Evolutionary conservation across 2,113 vertebrate species (phyloP).

Genomic region (Tupaia tana): DNA sequence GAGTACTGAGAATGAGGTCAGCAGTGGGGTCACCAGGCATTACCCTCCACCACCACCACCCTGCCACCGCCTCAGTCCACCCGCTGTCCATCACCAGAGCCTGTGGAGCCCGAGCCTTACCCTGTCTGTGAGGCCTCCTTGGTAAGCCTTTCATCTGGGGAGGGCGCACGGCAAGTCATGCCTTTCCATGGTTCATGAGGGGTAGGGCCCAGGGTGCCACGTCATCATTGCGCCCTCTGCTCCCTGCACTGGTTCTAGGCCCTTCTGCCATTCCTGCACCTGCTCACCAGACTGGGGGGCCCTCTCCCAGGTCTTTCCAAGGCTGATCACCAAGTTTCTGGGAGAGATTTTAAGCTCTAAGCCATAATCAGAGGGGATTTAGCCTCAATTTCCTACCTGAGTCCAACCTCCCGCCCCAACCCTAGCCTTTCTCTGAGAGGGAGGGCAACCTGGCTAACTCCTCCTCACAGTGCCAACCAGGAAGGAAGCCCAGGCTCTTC

Average conservation of each 20-base stretch:
- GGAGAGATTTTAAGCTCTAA: not conserved
- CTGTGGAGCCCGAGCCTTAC: fast-evolving
- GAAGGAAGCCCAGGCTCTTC: not conserved
- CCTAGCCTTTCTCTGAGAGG: not conserved
- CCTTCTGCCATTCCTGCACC: fast-evolving
- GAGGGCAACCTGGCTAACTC: not conserved
- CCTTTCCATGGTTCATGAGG: not conserved
- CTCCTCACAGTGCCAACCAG: not conserved
- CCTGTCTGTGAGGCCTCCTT: not conserved
- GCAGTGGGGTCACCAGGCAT: not conserved
- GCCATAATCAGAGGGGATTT: not conserved
- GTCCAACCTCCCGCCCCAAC: not conserved
- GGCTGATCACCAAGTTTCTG: not conserved
- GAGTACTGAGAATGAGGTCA: not conserved
- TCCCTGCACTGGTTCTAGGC: not conserved
- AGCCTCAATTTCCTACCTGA: not conserved
- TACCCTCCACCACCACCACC: too few relatives aligned
- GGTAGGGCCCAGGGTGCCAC: not conserved
- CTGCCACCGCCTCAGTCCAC: not conserved
- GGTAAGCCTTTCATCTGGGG: not conserved
- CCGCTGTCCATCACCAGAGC: not conserved
- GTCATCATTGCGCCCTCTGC: not conserved
- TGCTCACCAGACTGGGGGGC: not conserved
- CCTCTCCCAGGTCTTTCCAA: not conserved
- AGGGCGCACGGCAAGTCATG: not conserved